Conservation (phyloP, 2,797 vertebrate genomes). For the Enteromius paludinosus region DNA sequence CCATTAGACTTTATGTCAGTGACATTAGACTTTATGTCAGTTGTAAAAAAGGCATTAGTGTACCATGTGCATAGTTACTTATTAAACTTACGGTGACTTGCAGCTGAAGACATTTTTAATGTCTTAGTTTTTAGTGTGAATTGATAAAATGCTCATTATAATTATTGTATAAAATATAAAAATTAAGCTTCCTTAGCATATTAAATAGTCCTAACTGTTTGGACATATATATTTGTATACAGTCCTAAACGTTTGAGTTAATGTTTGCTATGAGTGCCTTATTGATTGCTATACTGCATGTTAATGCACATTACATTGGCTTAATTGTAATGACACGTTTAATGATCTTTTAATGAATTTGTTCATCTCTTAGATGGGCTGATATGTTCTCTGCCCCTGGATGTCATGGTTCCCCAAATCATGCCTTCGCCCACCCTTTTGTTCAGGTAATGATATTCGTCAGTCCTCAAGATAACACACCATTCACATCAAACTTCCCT, state of each 20-base stretch:
- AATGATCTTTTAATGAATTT: slow-evolving; percentile 2
- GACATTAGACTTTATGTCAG: slow-evolving; percentile 3
- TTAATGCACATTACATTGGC: neutral
- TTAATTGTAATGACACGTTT: neutral
- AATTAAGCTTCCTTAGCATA: neutral
- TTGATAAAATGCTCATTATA: neutral
- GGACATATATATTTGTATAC: neutral
- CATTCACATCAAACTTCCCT: neutral
- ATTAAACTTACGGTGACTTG: neutral
- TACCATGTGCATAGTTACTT: slow-evolving; percentile 6
- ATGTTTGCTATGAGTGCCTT: neutral
- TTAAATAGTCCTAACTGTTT: neutral
- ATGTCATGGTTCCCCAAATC: slow-evolving; percentile 72
- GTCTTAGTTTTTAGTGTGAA: neutral
- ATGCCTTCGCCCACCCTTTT: slow-evolving; percentile 88
- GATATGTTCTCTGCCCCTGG: slow-evolving; percentile 83
- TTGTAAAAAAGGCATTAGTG: neutral
- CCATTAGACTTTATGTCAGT: neutral
- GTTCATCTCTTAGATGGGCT: slow-evolving; percentile 83
- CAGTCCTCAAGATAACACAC: neutral
- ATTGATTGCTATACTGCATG: neutral
- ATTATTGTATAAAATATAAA: neutral
- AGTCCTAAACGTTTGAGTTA: neutral
- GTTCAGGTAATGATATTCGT: slow-evolving; percentile 82
- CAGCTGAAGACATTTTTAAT: neutral